Base-by-base conservation (phyloP, 2,888 invertebrate species). In the Plutella xylostella region DNA sequence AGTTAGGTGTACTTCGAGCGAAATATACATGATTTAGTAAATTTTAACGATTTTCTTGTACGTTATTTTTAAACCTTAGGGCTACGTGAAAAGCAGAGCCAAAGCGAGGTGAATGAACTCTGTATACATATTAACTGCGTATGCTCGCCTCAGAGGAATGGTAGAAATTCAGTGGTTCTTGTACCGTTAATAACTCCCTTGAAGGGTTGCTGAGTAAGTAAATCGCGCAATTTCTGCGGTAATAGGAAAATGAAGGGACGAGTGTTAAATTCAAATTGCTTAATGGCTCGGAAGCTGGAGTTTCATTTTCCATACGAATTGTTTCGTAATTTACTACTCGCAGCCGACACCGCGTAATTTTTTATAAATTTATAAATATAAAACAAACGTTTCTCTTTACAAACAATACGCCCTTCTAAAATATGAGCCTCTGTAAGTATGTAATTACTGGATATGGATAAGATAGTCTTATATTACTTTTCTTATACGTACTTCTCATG, bases 281-380 rank as follows among this genome's bases (percentile, higher is more conserved):
- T 77, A 82, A 82, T 80, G 80, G 78, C 63, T 70, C 62, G 74
- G 73, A 72, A 79, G 68, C 74, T 77, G 68, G 72, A 77, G 77
- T 83, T 82, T 82, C 80, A 83, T 83, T 83, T 83, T 83, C 82
- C 80, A 73, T 78, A 72, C 70, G 73, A 74, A 77, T 72, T 74
- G 72, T 68, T 73, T 56, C 70, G 77, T 75, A 76, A 79, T 82
- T 80, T 77, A 78, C 68, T 69, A 60, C 59, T 64, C 68, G 61
- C 68, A 65, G 68, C 70, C n/a, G 68, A 25, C 39, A 31, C n/a
- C 7, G 14, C n/a, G 42, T 42, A 19, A 17, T 31, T 42, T 40
- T 25, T 40, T 40, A 72, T 74, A 74, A 77, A 77, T 79, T 74
- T 76, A 12, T 20, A 61, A 55, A 59, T 55, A 61, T 58, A 58